A percentile compares a stretch with the other conserved stretches of the same genome.
Conservation (phyloP, 2,113 vertebrate genomes). For the Sapajus apella region DNA sequence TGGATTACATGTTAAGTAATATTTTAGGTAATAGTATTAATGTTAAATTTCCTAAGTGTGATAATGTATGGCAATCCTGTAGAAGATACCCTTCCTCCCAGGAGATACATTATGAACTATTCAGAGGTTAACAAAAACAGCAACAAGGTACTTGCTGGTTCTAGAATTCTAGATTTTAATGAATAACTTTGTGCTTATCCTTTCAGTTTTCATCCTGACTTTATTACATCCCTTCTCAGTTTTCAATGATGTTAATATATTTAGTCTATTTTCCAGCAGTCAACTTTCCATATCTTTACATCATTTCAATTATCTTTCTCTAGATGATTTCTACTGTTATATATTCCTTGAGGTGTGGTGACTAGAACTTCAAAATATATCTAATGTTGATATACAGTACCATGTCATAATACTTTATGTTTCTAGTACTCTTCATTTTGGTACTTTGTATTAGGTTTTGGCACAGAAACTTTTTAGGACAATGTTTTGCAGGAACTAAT, state of each 20-base stretch:
- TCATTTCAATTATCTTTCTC: neutral
- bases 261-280: neutral
- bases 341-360: neutral
- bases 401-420: neutral
- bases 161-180: neutral
- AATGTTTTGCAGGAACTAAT: constrained; percentile 10
- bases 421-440: neutral
- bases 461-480: neutral
- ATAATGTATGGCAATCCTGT: neutral
- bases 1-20: neutral
- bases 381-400: neutral
- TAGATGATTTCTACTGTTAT: neutral
- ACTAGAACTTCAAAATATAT: neutral
- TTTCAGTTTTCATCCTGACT: neutral
- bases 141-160: neutral
- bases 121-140: neutral
- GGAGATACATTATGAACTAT: neutral
- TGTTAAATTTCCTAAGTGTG: neutral
- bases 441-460: neutral
- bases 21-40: neutral
- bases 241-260: neutral
- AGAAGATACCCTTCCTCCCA: neutral
- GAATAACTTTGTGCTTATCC: neutral
- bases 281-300: neutral
- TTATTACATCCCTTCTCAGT: neutral